These are phyloP conservation scores for Anagrus nilaparvatae DNA, from an alignment of 1,140 invertebrate genomes.

Conservation along the genomic window DNA sequence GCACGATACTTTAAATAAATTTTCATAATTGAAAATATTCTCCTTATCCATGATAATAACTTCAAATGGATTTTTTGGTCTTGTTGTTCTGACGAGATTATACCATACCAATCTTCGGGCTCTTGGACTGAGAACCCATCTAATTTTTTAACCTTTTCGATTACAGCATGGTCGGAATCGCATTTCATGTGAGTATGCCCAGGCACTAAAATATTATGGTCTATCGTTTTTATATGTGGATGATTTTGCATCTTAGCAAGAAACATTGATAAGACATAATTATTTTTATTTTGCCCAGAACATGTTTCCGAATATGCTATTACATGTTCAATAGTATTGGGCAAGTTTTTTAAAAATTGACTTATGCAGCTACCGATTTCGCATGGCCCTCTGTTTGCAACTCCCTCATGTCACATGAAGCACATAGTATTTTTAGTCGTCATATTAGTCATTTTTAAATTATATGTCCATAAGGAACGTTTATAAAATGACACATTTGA, in stretches of 20 bases:
- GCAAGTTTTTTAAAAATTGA: conserved; percentile 11
- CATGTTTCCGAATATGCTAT: conserved; percentile 30
- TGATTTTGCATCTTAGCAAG: conserved; percentile 12
- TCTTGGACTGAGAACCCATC: not conserved
- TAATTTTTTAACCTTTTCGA: conserved; percentile 19
- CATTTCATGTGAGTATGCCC: conserved; percentile 30
- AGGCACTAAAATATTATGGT: conserved; percentile 31
- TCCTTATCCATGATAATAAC: conserved; percentile 7
- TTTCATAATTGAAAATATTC: conserved; percentile 9
- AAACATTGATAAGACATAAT: conserved; percentile 21
- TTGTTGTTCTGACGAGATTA: conserved; percentile 3
- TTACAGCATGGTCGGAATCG: conserved; percentile 24
- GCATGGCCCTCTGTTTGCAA: not conserved
- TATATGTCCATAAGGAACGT: not conserved
- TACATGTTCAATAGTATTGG: conserved; percentile 16
- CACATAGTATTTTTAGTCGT: not conserved
- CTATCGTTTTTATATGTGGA: conserved; percentile 17
- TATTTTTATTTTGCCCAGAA: conserved; percentile 30
- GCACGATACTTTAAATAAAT: not conserved
- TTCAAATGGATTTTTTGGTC: conserved; percentile 2
- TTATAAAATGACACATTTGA: not conserved
- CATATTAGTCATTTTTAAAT: not conserved
- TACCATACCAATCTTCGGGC: conserved; percentile 16
- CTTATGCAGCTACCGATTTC: not conserved
- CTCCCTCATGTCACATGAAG: conserved; percentile 4